Evolutionary conservation across 2,797 vertebrate species (phyloP).

Genomic region (Rhinophrynus dorsalis): DNA sequence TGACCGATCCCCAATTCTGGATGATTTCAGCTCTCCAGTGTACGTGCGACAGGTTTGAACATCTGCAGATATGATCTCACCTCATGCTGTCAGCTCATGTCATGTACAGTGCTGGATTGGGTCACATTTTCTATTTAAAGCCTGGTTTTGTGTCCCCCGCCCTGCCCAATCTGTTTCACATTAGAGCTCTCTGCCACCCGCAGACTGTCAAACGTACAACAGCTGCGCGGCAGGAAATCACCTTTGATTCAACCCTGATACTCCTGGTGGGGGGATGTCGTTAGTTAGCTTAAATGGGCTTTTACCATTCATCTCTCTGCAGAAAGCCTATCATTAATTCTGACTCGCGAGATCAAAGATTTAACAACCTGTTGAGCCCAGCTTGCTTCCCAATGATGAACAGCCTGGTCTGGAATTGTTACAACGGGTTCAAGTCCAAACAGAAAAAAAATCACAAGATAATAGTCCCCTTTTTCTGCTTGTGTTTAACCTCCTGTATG

Average conservation of each 20-base stretch:
- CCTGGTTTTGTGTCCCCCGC: constrained; percentile 53
- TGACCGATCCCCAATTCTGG: no score
- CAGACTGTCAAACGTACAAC: constrained; percentile 80
- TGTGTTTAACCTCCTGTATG: no score
- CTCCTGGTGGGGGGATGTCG: constrained; percentile 61
- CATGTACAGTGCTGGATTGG: constrained; percentile 48
- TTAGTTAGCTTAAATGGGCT: constrained; percentile 69
- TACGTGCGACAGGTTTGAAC: constrained; percentile 2
- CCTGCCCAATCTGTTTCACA: constrained; percentile 75
- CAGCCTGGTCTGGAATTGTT: constrained; percentile 66
- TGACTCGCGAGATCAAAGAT: constrained; percentile 72
- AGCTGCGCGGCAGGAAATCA: constrained; percentile 78
- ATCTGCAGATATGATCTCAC: constrained; percentile 36
- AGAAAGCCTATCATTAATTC: constrained; percentile 71
- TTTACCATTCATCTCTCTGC: constrained; percentile 67
- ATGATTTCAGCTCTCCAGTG: background rate
- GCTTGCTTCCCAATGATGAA: constrained; percentile 70
- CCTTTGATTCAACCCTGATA: constrained; percentile 68
- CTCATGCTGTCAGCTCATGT: constrained; percentile 24
- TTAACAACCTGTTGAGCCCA: constrained; percentile 78
- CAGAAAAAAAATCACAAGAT: background rate
- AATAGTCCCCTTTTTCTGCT: no score
- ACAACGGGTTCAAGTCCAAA: constrained; percentile 56
- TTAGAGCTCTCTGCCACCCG: constrained; percentile 79
- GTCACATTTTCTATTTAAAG: constrained; percentile 57